Evolutionary conservation across 2,888 invertebrate genomes (phyloP).

Genomic region (Macaria notata): DNA sequence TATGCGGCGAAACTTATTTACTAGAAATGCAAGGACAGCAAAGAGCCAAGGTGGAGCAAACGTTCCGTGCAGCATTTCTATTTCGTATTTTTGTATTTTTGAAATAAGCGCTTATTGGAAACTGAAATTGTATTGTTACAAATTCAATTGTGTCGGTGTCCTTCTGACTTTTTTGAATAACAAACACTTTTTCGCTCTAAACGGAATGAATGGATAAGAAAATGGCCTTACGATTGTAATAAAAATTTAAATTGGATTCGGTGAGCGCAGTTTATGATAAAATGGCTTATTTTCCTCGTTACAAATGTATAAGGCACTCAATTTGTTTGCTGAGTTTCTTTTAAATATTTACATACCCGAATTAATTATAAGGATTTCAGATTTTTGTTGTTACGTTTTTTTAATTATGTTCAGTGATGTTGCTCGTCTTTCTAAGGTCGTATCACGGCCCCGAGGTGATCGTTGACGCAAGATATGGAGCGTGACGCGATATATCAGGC

Average conservation of each 20-base stretch:
- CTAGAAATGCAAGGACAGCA: conserved; percentile 7
- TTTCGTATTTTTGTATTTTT: conserved; percentile 13
- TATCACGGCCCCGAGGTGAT: conserved; percentile 9
- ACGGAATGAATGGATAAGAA: neutral
- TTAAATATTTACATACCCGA: too few species aligned
- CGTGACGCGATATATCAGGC: neutral
- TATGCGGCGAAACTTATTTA: conserved; percentile 3
- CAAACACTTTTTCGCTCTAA: neutral
- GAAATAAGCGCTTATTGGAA: conserved; percentile 16
- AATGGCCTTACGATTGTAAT: neutral
- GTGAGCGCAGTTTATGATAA: neutral
- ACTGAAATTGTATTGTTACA: conserved; percentile 7
- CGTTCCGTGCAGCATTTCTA: conserved; percentile 2
- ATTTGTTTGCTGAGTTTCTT: neutral
- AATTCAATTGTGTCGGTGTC: conserved; percentile 3
- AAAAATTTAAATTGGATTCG: neutral
- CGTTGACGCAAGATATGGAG: neutral
- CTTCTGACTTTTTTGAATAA: conserved; percentile 2
- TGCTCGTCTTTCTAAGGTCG: neutral
- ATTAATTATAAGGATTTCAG: too few species aligned
- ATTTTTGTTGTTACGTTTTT: too few species aligned
- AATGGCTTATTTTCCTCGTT: too few species aligned
- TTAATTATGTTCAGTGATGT: too few species aligned
- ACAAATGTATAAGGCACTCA: too few species aligned
- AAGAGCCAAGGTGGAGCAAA: conserved; percentile 5